Conservation (phyloP, 2,888 invertebrate genomes). For the Octodonta nipae region DNA sequence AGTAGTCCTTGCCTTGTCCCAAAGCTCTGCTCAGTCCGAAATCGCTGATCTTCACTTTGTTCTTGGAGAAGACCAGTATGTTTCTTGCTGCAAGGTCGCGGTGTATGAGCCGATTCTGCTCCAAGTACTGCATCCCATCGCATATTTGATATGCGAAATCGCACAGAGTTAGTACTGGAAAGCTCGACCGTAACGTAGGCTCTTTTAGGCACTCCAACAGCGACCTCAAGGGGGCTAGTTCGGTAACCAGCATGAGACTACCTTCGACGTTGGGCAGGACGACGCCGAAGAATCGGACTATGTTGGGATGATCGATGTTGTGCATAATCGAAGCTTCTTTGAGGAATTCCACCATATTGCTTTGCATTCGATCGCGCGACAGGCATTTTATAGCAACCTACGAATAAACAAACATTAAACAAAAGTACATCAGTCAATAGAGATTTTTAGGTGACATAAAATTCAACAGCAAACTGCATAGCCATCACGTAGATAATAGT, state of each 20-base stretch:
- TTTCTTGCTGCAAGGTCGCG: conserved; percentile 94
- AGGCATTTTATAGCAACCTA: conserved; percentile 95
- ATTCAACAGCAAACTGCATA: no score
- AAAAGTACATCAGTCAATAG: no score
- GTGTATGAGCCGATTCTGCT: conserved; percentile 90
- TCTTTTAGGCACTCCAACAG: conserved; percentile 91
- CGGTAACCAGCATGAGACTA: conserved; percentile 54
- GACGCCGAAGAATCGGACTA: conserved; percentile 93
- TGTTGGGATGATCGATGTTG: conserved; percentile 90
- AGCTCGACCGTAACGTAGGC: conserved; percentile 75
- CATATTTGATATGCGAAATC: conserved; percentile 92
- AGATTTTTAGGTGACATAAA: no score
- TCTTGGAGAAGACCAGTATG: conserved; percentile 90
- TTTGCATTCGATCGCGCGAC: conserved; percentile 86
- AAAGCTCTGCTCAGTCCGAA: conserved; percentile 91
- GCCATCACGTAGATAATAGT: no score
- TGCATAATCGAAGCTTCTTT: conserved; percentile 99
- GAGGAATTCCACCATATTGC: conserved; percentile 89
- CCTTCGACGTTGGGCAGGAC: conserved; percentile 72
- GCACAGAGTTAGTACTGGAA: conserved; percentile 82
- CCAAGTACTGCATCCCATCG: conserved; percentile 95
- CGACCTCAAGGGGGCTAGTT: conserved; percentile 88
- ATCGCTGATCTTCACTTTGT: conserved; percentile 95
- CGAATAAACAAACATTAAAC: conserved; percentile 12
- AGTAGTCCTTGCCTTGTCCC: conserved; percentile 96